These are phyloP conservation scores for Nymphalis c-album DNA, from an alignment of 2,888 invertebrate genomes.

Conservation along the genomic window DNA sequence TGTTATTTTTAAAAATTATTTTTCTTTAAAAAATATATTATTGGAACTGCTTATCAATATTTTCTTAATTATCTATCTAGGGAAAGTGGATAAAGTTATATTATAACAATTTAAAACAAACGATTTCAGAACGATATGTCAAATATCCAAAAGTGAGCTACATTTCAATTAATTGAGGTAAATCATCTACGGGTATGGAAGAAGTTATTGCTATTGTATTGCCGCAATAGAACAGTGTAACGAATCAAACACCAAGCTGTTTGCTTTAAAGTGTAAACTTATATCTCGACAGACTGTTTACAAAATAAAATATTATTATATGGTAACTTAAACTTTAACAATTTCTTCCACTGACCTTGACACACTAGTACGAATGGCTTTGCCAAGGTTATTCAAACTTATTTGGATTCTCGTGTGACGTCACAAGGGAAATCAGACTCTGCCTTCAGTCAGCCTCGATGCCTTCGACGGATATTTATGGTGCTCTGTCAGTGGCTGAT, in stretches of 20 bases:
- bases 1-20: not conserved
- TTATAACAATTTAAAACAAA: too few relatives aligned
- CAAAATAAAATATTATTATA: not conserved
- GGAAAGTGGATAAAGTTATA: too few relatives aligned
- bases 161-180: too few relatives aligned
- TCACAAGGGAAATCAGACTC: conserved; percentile 64
- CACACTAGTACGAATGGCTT: conserved; percentile 27
- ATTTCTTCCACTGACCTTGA: conserved; percentile 32
- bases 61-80: too few relatives aligned
- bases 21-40: not conserved
- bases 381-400: conserved; percentile 48
- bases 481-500: conserved; percentile 45
- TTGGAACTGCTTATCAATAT: too few relatives aligned
- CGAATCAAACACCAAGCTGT: too few relatives aligned
- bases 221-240: too few relatives aligned
- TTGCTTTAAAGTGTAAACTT: too few relatives aligned
- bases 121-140: too few relatives aligned
- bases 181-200: too few relatives aligned
- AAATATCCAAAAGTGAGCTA: too few relatives aligned
- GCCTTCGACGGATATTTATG: conserved; percentile 66
- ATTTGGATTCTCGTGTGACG: conserved; percentile 52
- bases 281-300: not conserved
- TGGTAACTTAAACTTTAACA: not conserved
- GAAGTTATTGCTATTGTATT: too few relatives aligned
- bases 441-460: conserved; percentile 48